Base-by-base conservation (phyloP, 2,797 vertebrate genomes). In the Setipinna tenuifilis region DNA sequence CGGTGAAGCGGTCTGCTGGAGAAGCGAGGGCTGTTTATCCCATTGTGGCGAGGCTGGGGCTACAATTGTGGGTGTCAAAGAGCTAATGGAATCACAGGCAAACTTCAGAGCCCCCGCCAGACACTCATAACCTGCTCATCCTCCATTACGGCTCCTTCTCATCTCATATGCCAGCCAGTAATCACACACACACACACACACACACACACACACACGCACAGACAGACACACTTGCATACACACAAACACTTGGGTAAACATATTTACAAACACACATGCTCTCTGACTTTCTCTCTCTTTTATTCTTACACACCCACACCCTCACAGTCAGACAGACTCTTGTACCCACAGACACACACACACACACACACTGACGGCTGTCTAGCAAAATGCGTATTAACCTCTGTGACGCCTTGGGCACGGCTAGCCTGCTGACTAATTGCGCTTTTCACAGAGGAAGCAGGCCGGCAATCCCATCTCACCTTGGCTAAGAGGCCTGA, bases 61-160 rank as follows among this genome's bases (percentile, higher is more conserved):
- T 82, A 84, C 87, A 61, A 87, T 86, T 25, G 84, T 83, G n/a
- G 11, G 0, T 85, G 82, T 84, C 78, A 86, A 31, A 71, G 31
- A 11, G 6, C 61, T 58, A 86, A 88, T 83, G 82, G 83, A 87
- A 62, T 85, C 44, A 23, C 82, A 80, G 35, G 71, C 41, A 58
- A 78, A 7, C 58, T 82, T 82, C 85, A 81, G 81, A 1, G 16
- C 35, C 19, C n/a, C 21, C 41, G n/a, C 57, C 54, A 82, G 62
- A 71, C 61, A 83, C 57, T 82, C 48, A 61, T 71, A 16, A 44
- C 71, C 59, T 86, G 41, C 57, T 84, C 78, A 28, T 50, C 59
- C 58, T 83, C 71, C 17, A 44, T 78, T 86, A 83, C 54, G 82
- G 10, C 71, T 21, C 71, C 19, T 44, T 44, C 35, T 41, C 71